These are phyloP conservation scores for Ellobium chinense DNA, from an alignment of 2,888 invertebrate genomes.

Conservation along the genomic window DNA sequence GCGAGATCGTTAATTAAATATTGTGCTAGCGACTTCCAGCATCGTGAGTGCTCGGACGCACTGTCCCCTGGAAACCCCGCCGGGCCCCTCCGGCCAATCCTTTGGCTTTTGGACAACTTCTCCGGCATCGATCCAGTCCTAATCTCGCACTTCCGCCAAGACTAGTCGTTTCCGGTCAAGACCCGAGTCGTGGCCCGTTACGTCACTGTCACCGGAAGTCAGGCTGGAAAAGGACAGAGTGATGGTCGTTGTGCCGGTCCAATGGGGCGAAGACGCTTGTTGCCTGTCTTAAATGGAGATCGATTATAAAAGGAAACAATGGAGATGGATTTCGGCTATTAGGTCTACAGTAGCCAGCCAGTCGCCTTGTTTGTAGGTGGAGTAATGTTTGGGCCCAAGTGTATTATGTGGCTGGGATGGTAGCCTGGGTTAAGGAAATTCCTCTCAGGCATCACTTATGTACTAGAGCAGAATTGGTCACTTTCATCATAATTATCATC, in stretches of 20 bases:
- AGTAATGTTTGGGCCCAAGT: no score
- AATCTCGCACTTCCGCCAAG: conserved; percentile 34
- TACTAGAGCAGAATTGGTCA: no score
- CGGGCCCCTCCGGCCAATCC: neutral
- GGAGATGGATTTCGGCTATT: neutral
- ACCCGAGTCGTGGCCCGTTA: neutral
- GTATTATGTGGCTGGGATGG: no score
- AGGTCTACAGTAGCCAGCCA: no score
- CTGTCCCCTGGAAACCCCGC: no score
- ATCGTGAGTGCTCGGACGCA: neutral
- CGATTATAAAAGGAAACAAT: neutral
- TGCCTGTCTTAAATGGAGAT: neutral
- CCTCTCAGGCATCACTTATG: no score
- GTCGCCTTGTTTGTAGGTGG: no score
- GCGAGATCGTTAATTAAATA: conserved; percentile 1
- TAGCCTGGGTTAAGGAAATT: no score
- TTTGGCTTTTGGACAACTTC: neutral
- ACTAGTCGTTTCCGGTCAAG: conserved; percentile 31
- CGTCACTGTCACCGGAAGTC: conserved; percentile 18
- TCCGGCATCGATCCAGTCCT: neutral
- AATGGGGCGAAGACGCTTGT: neutral
- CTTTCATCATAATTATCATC: no score
- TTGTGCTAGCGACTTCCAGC: conserved; percentile 12
- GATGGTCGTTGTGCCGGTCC: neutral
- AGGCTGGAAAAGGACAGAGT: neutral